Percentiles rank a stretch among this genome's conserved stretches.
Evolutionary conservation across 1,140 invertebrate genomes (phyloP).

Genomic region (Drosophila nikananu): DNA sequence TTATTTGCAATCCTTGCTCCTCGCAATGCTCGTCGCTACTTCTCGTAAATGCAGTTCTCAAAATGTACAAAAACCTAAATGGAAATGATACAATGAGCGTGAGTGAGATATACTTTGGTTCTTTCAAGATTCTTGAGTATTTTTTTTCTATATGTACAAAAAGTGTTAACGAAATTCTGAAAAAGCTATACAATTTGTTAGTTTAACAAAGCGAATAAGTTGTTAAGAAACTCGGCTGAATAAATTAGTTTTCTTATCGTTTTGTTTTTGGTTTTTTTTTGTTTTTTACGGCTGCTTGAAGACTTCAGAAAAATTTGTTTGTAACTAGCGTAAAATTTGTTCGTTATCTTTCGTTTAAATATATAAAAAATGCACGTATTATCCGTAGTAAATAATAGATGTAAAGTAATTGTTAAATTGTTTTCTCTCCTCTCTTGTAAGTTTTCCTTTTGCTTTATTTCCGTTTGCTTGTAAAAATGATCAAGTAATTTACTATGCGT

Average conservation of each 20-base stretch:
- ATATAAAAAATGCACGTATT: slow-evolving; percentile 65
- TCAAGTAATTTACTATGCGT: slow-evolving; percentile 60
- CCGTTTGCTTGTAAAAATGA: slow-evolving; percentile 49
- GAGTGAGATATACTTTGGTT: slow-evolving; percentile 58
- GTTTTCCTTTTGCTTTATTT: slow-evolving; percentile 31
- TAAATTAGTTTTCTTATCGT: slow-evolving; percentile 50
- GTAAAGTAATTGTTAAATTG: slow-evolving; percentile 54
- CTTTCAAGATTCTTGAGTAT: slow-evolving; percentile 51
- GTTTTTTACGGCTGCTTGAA: slow-evolving; percentile 50
- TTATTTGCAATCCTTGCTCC: slow-evolving; percentile 46
- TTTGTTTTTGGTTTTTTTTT: slow-evolving; percentile 25
- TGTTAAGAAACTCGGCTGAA: slow-evolving; percentile 57
- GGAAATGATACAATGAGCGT: slow-evolving; percentile 59
- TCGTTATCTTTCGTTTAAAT: slow-evolving; percentile 47
- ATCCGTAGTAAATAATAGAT: slow-evolving; percentile 53
- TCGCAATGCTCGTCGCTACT: slow-evolving; percentile 40
- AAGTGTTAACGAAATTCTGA: slow-evolving; percentile 64
- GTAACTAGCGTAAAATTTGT: slow-evolving; percentile 51
- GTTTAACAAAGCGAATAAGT: slow-evolving; percentile 66
- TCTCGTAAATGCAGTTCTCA: slow-evolving; percentile 72
- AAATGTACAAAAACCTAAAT: slow-evolving; percentile 73
- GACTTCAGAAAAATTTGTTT: slow-evolving; percentile 57
- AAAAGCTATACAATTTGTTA: slow-evolving; percentile 72
- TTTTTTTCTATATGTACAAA: slow-evolving; percentile 58
- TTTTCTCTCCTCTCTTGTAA: not conserved